A percentile compares a stretch with the other conserved stretches of the same genome.
Evolutionary conservation across 1,140 invertebrate species (phyloP).

Genomic region (Laupala kohalensis): DNA sequence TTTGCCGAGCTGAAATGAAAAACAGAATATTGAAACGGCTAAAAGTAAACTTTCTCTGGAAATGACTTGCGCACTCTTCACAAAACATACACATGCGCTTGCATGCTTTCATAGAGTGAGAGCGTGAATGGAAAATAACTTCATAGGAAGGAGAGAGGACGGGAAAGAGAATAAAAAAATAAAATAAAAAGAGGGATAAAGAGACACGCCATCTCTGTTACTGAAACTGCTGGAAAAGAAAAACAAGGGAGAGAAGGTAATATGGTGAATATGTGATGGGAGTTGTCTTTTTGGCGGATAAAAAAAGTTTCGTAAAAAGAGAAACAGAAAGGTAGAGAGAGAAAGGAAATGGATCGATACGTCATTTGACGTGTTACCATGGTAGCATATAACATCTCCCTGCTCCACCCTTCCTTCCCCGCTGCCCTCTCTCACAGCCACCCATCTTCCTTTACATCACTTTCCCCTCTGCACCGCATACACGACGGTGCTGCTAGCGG

Average conservation of each 20-base stretch:
- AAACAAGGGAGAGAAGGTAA: constrained; percentile 27
- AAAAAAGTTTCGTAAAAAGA: constrained; percentile 7
- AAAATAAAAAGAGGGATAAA: constrained; percentile 2
- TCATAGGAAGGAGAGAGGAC: constrained; percentile 1
- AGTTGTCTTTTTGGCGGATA: constrained; percentile 6
- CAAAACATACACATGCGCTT: constrained; percentile 2
- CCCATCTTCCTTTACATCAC: background rate
- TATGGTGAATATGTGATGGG: constrained; percentile 31
- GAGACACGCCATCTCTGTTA: constrained; percentile 3
- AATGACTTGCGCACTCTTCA: constrained; percentile 15
- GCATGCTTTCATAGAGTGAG: background rate
- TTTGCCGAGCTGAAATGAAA: constrained; percentile 15
- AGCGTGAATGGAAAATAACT: constrained; percentile 13
- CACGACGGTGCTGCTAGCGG: too few species aligned
- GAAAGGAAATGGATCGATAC: constrained; percentile 25
- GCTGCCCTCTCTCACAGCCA: background rate
- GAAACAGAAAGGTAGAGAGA: constrained; percentile 10
- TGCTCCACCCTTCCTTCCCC: background rate
- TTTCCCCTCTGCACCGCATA: background rate
- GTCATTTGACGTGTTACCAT: constrained; percentile 29
- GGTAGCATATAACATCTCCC: constrained; percentile 22
- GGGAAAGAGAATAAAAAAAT: constrained; percentile 3
- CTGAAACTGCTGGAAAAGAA: constrained; percentile 17
- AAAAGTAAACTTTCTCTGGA: constrained; percentile 15
- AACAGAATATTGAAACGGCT: constrained; percentile 19